Evolutionary conservation across 2,888 invertebrate species (phyloP).

Genomic region (Steinernema hermaphroditum): DNA sequence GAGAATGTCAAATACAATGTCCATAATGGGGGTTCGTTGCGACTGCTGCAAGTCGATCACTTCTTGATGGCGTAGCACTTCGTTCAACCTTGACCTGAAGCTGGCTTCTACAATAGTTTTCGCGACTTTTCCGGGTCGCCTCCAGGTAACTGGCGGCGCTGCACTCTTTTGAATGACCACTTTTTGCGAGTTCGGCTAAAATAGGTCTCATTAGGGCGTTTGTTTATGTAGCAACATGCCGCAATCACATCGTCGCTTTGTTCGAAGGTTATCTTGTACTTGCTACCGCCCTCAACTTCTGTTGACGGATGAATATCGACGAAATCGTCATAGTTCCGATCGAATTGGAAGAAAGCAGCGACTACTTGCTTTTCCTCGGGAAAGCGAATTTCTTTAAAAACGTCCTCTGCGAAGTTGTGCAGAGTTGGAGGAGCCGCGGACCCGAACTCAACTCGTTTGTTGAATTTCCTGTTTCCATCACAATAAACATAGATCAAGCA

Average conservation of each 20-base stretch:
- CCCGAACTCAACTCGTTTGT: background rate
- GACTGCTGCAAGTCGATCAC: background rate
- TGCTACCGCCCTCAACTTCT: background rate
- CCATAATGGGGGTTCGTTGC: background rate
- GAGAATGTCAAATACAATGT: background rate
- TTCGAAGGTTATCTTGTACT: background rate
- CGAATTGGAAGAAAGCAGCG: background rate
- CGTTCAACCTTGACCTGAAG: background rate
- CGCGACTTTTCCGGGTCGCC: background rate
- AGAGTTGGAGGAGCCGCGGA: background rate
- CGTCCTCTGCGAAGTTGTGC: background rate
- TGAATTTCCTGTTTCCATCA: background rate
- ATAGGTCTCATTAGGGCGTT: too few relatives aligned
- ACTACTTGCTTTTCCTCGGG: background rate
- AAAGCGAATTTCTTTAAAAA: background rate
- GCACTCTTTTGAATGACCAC: background rate
- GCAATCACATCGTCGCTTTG: background rate
- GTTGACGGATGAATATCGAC: background rate
- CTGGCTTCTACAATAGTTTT: background rate
- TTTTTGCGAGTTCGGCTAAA: background rate
- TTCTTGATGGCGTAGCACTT: background rate
- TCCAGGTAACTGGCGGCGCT: too few relatives aligned
- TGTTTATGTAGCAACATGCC: background rate
- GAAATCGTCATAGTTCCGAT: background rate
- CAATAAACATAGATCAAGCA: background rate